A percentile compares a stretch with the other conserved stretches of the same genome.
Evolutionary conservation across 2,797 vertebrate genomes (phyloP).

Genomic region (Hippocampus kuda): DNA sequence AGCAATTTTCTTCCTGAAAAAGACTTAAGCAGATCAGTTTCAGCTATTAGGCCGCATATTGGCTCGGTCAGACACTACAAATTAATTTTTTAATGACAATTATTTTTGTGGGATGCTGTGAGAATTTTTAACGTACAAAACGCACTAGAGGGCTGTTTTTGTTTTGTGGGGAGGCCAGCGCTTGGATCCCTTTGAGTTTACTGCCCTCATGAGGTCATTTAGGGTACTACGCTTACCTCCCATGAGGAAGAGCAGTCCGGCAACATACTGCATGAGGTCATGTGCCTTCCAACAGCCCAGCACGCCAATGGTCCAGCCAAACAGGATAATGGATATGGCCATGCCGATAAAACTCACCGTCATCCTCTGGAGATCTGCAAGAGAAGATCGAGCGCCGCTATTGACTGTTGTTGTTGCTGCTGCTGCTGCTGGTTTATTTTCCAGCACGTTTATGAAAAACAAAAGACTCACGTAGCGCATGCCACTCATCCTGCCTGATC

Average conservation of each 20-base stretch:
- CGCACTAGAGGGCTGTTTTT: not conserved
- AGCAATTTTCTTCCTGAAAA: too few species aligned
- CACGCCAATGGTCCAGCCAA: slow-evolving; percentile 85
- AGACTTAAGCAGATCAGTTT: too few species aligned
- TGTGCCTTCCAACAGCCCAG: slow-evolving; percentile 87
- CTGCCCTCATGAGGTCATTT: slow-evolving; percentile 43
- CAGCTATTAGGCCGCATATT: too few species aligned
- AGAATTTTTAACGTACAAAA: not conserved
- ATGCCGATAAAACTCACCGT: slow-evolving; percentile 89
- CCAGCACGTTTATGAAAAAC: slow-evolving; percentile 5
- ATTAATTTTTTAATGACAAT: too few species aligned
- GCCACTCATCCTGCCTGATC: slow-evolving; percentile 89
- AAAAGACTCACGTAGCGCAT: slow-evolving; percentile 79
- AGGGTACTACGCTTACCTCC: slow-evolving; percentile 73
- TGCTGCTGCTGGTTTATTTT: slow-evolving; percentile 1
- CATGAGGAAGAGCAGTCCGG: slow-evolving; percentile 92
- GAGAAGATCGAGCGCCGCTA: not conserved
- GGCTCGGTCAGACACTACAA: too few species aligned
- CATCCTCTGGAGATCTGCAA: slow-evolving; percentile 83
- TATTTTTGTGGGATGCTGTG: not conserved
- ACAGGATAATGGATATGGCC: slow-evolving; percentile 87
- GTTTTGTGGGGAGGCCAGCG: not conserved
- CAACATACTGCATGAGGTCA: slow-evolving; percentile 93
- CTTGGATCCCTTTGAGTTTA: slow-evolving; percentile 17
- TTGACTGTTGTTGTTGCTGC: too few species aligned